A percentile compares a stretch with the other conserved stretches of the same genome.
phyloP scores from a whole-genome alignment of 2,113 vertebrate genomes.

The Psilopogon haemacephalus region DNA sequence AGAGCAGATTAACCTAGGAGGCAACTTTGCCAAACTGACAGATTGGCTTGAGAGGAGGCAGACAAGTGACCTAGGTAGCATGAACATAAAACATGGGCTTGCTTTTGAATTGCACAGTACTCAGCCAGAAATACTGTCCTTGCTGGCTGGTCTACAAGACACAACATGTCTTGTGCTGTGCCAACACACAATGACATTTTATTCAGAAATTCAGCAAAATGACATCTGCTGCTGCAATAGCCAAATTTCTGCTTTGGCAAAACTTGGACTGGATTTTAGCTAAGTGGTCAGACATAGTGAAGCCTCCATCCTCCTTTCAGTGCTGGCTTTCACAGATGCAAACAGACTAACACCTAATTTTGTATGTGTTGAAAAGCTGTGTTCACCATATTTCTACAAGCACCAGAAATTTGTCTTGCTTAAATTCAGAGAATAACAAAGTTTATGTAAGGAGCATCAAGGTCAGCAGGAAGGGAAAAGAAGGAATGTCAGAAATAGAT shows the following conservation, averaged over 20 bases:
- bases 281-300: neutral
- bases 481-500: neutral
- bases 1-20: neutral
- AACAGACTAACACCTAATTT: neutral
- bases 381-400: neutral
- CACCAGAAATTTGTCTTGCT: neutral
- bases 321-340: neutral
- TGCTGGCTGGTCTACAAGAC: conserved; percentile 14
- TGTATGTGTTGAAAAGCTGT: neutral
- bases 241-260: neutral
- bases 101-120: neutral
- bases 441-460: neutral
- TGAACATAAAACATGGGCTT: neutral
- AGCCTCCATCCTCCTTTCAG: neutral
- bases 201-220: neutral
- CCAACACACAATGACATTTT: conserved; percentile 21
- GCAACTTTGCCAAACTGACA: conserved; percentile 5
- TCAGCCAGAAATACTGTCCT: conserved; percentile 23
- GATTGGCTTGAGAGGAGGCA: conserved; percentile 29
- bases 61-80: conserved; percentile 13
- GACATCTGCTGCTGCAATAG: conserved; percentile 36
- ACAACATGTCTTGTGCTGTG: neutral
- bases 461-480: neutral
- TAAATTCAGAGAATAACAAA: neutral
- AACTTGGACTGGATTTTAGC: neutral